Evolutionary conservation across 2,888 invertebrate genomes (phyloP).

Genomic region (Drosophila merina): DNA sequence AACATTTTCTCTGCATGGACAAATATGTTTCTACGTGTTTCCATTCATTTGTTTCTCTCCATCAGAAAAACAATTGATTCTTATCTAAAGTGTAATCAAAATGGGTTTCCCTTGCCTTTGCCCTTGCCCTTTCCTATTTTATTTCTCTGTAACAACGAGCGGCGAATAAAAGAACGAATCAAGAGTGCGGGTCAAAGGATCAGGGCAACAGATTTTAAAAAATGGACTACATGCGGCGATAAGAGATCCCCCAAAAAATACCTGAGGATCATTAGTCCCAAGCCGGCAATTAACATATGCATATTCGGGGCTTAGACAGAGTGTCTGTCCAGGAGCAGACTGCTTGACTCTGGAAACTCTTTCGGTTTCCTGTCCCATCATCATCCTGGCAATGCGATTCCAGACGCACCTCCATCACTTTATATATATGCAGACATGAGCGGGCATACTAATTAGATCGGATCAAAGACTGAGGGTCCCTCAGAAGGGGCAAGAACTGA

Average conservation of each 20-base stretch:
- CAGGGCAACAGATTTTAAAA: constrained; percentile 59
- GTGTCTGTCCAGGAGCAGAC: constrained; percentile 72
- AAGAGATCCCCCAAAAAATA: constrained; percentile 40
- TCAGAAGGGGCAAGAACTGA: constrained; percentile 44
- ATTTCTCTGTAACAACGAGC: constrained; percentile 15
- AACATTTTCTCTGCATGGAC: constrained; percentile 1
- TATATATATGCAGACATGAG: constrained; percentile 75
- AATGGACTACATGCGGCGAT: constrained; percentile 71
- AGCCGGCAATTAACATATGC: constrained; percentile 63
- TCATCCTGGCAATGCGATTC: constrained; percentile 57
- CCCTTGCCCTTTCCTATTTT: constrained; percentile 44
- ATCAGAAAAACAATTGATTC: constrained; percentile 69
- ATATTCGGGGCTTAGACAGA: constrained; percentile 69
- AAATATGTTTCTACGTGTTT: constrained; percentile 11
- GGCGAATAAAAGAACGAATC: constrained; percentile 64
- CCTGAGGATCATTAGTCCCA: constrained; percentile 25
- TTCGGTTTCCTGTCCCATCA: constrained; percentile 53
- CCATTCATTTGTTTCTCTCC: constrained; percentile 4
- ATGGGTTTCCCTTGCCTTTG: constrained; percentile 68
- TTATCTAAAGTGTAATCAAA: constrained; percentile 77
- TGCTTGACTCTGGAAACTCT: constrained; percentile 59
- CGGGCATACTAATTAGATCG: constrained; percentile 76
- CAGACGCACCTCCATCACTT: constrained; percentile 63
- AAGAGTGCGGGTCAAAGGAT: constrained; percentile 66
- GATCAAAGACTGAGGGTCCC: constrained; percentile 20